Percentiles rank a stretch among this genome's conserved stretches.
Evolutionary conservation across 2,797 vertebrate genomes (phyloP).

Genomic region (Bradypodion pumilum): DNA sequence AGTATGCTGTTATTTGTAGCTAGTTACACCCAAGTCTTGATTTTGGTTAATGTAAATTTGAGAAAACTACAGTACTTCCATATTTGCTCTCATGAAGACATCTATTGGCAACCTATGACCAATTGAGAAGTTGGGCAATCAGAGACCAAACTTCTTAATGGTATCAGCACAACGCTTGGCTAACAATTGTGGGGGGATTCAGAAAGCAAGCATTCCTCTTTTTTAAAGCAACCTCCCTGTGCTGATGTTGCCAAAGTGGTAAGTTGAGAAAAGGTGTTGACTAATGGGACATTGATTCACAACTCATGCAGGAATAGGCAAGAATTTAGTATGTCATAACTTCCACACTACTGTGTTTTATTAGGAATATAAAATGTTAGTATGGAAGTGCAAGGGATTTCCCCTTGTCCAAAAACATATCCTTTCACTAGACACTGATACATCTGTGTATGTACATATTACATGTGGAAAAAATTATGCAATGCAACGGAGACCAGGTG

Average conservation of each 20-base stretch:
- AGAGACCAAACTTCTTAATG: no score
- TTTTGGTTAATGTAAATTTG: no score
- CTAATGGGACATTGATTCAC: slow-evolving; percentile 63
- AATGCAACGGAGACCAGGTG: rapidly evolving
- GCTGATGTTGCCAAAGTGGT: slow-evolving; percentile 60
- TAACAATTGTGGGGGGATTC: background rate
- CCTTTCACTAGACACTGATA: no score
- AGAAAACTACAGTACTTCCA: no score
- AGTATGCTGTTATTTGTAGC: no score
- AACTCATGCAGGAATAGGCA: slow-evolving; percentile 51
- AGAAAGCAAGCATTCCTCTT: slow-evolving; percentile 30
- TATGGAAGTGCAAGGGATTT: slow-evolving; percentile 19
- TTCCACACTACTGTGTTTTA: slow-evolving; percentile 56
- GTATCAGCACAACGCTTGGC: no score
- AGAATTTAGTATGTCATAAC: slow-evolving; percentile 59
- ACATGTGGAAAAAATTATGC: background rate
- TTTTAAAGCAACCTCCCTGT: slow-evolving; percentile 57
- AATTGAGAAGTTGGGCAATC: no score
- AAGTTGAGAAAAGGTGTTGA: slow-evolving; percentile 46
- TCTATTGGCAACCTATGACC: background rate
- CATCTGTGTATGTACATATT: background rate
- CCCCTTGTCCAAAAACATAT: background rate
- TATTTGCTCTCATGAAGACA: no score
- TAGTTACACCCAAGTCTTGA: no score
- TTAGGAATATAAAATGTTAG: slow-evolving; percentile 66